Conservation (phyloP, 2,888 invertebrate genomes). For the Podotricha telesiphe region DNA sequence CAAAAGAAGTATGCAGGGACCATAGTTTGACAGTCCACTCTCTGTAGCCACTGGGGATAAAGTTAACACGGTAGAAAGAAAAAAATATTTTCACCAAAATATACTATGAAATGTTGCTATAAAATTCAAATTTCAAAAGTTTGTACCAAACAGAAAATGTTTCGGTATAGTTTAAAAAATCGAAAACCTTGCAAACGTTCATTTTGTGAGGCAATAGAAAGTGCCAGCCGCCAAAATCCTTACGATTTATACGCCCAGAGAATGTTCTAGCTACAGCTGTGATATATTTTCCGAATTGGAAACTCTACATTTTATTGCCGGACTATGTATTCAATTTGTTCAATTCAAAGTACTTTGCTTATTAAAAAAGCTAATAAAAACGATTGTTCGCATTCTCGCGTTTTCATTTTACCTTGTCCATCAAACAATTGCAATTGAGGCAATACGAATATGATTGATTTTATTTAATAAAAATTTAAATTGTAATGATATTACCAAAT, state of each 20-base stretch:
- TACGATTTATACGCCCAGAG: constrained; percentile 14
- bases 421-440: not conserved
- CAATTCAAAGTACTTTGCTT: not conserved
- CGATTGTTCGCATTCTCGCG: not conserved
- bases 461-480: not conserved
- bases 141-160: not conserved
- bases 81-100: not conserved
- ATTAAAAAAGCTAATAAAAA: not conserved
- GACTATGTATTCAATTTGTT: constrained; percentile 2
- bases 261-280: constrained; percentile 17
- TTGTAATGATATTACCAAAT: not conserved
- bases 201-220: constrained; percentile 25
- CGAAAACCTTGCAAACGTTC: constrained; percentile 10
- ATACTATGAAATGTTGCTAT: not conserved
- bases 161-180: constrained; percentile 11
- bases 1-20: too few species aligned
- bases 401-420: not conserved
- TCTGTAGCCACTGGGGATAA: not conserved
- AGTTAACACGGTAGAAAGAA: too few species aligned
- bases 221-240: constrained; percentile 19
- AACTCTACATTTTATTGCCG: constrained; percentile 16
- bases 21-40: not conserved
- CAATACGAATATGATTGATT: not conserved
- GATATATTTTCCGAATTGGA: constrained; percentile 9
- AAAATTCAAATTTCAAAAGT: not conserved